These are phyloP conservation scores for Spilarctia lutea DNA, from an alignment of 2,888 invertebrate genomes.

Conservation along the genomic window DNA sequence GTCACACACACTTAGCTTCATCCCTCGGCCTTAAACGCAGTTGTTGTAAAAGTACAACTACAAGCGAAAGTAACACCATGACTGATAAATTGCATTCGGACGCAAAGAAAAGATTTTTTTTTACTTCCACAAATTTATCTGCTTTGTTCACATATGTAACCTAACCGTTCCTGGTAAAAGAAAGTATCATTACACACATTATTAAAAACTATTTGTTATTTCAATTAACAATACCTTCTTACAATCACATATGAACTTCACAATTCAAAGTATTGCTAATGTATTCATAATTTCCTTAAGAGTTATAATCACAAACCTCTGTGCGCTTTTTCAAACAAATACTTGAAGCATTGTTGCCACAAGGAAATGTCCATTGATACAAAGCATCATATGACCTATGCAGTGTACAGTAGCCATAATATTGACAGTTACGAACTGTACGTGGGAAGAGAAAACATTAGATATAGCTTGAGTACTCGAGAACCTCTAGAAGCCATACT, in stretches of 20 bases:
- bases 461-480: slow-evolving; percentile 45
- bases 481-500: slow-evolving; percentile 37
- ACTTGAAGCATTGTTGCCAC: slow-evolving; percentile 15
- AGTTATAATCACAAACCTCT: slow-evolving; percentile 4
- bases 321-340: slow-evolving; percentile 7
- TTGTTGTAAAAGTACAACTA: no score
- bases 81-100: no score
- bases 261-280: not conserved
- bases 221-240: not conserved
- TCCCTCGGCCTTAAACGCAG: no score
- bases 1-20: no score
- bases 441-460: slow-evolving; percentile 57
- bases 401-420: slow-evolving; percentile 43
- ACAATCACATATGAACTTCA: not conserved
- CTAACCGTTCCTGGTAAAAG: not conserved
- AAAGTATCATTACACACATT: not conserved
- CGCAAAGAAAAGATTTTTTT: no score
- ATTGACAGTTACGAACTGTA: slow-evolving; percentile 53
- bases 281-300: not conserved
- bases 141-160: not conserved
- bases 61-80: no score
- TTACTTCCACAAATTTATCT: not conserved
- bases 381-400: slow-evolving; percentile 19
- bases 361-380: slow-evolving; percentile 29
- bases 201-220: not conserved